Base-by-base conservation (phyloP, 2,113 vertebrate genomes). In the Xenopus borealis region DNA sequence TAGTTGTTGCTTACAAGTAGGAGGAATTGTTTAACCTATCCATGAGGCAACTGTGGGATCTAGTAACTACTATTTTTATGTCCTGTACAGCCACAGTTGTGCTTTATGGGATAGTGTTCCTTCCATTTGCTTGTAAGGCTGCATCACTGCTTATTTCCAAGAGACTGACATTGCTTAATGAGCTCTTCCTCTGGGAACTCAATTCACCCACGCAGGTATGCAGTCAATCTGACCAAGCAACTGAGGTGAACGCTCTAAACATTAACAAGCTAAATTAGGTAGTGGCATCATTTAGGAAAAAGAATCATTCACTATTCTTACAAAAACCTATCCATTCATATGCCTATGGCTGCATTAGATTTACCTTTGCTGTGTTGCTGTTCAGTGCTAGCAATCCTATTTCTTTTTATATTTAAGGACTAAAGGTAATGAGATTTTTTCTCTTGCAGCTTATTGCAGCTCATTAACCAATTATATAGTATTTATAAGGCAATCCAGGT, bases 221-320 rank as follows among this genome's bases (percentile, higher is more conserved):
- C 64, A 62, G 73, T 46, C 62, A 62, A 63, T 75, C 57, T 69
- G 73, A 75, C 73, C 73, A 69, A 69, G 65, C 72, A 33, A 50
- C 47, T 66, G n/a, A 75, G 72, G 72, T 75, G 57, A 75, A 75
- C 69, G 66, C 73, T 58, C 55, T 40, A 55, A 69, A 69, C 66
- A 69, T 69, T 75, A 75, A 75, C 73, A 27, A 75, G 65, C 66
- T 62, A 33, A 57, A 75, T 69, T 69, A 68, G 44, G 62, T 3
- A 27, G 23, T 27, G 23, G 23, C 66, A 52, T 55, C 65, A 68
- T 75, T 58, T 61, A 58, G 50, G 45, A 62, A 67, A 74, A 13
- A 40, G 58, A 52, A 18, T 27, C 14, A 16, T 55, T 12, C 33
- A 53, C 46, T 55, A 40, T 59, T 19, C 52, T 4, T 20, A 53